Conservation (phyloP, 2,888 invertebrate species). For the Diplolepis rosae region DNA sequence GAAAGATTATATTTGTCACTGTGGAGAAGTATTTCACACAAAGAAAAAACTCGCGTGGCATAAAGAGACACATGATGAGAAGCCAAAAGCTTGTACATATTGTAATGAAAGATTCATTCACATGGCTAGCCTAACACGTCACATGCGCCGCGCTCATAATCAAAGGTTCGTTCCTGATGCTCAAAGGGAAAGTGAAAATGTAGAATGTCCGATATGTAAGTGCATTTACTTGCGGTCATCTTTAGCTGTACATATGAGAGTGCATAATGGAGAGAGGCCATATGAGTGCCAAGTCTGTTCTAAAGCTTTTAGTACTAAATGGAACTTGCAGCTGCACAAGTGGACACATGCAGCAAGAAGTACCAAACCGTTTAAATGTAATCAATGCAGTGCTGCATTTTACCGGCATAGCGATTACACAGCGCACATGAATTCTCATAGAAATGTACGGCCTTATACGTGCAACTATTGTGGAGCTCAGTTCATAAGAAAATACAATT, state of each 20-base stretch:
- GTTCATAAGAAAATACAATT: slow-evolving; percentile 92
- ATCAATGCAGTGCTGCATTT: slow-evolving; percentile 88
- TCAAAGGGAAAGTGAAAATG: slow-evolving; percentile 79
- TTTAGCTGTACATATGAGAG: slow-evolving; percentile 85
- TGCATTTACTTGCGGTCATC: slow-evolving; percentile 86
- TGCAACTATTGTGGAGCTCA: slow-evolving; percentile 93
- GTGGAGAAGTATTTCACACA: slow-evolving; percentile 88
- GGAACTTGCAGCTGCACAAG: slow-evolving; percentile 91
- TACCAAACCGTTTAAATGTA: slow-evolving; percentile 89
- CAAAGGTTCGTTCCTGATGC: slow-evolving; percentile 82
- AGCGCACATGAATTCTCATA: slow-evolving; percentile 90
- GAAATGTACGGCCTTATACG: slow-evolving; percentile 87
- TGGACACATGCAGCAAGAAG: slow-evolving; percentile 92
- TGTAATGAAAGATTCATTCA: slow-evolving; percentile 93
- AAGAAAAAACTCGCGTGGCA: slow-evolving; percentile 91
- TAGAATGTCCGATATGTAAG: slow-evolving; percentile 86
- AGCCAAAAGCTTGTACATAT: slow-evolving; percentile 88
- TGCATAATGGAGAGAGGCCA: slow-evolving; percentile 85
- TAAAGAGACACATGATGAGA: slow-evolving; percentile 87
- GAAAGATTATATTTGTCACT: slow-evolving; percentile 84
- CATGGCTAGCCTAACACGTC: slow-evolving; percentile 86
- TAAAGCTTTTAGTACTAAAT: slow-evolving; percentile 90
- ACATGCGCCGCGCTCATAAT: slow-evolving; percentile 88
- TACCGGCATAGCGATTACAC: slow-evolving; percentile 86
- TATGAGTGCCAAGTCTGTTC: slow-evolving; percentile 88